A percentile compares a stretch with the other conserved stretches of the same genome.
phyloP scores from a whole-genome alignment of 1,140 invertebrate species.

The Musca vetustissima region DNA sequence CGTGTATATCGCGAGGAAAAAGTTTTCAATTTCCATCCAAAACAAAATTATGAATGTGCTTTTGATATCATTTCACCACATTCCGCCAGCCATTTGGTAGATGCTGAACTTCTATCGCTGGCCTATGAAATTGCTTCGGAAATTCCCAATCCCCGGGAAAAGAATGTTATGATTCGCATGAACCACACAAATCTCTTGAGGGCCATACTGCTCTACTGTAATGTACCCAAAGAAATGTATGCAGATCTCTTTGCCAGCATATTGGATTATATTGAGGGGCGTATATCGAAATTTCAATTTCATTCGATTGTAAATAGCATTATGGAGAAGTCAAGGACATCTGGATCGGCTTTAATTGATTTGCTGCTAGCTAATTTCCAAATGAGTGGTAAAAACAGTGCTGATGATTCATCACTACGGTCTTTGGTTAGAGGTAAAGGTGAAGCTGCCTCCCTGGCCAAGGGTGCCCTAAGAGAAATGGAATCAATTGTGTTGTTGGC shows the following conservation, averaged over 20 bases:
- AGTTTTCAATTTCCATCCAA: slow-evolving; percentile 81
- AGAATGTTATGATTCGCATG: slow-evolving; percentile 74
- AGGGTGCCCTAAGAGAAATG: slow-evolving; percentile 72
- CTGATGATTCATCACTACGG: slow-evolving; percentile 66
- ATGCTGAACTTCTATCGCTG: slow-evolving; percentile 82
- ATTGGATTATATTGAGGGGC: slow-evolving; percentile 58
- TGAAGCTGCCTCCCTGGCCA: slow-evolving; percentile 66
- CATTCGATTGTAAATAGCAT: slow-evolving; percentile 70
- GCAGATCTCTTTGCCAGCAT: slow-evolving; percentile 49
- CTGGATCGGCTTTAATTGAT: slow-evolving; percentile 68
- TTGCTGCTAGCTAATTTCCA: slow-evolving; percentile 73
- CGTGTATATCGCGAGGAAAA: slow-evolving; percentile 84
- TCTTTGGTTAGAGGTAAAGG: slow-evolving; percentile 65
- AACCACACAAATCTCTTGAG: slow-evolving; percentile 82
- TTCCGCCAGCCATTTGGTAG: slow-evolving; percentile 70
- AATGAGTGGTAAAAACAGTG: slow-evolving; percentile 54
- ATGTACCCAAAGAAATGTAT: slow-evolving; percentile 75
- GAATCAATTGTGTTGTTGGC: slow-evolving; percentile 70
- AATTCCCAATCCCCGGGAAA: slow-evolving; percentile 67
- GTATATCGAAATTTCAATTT: slow-evolving; percentile 69
- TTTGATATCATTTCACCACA: slow-evolving; percentile 88
- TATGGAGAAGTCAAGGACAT: slow-evolving; percentile 70
- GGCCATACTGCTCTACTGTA: slow-evolving; percentile 78
- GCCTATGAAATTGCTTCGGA: slow-evolving; percentile 76
- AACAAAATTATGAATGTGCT: slow-evolving; percentile 85